Conservation (phyloP, 2,113 vertebrate genomes). For the Psephotus haematonotus region DNA sequence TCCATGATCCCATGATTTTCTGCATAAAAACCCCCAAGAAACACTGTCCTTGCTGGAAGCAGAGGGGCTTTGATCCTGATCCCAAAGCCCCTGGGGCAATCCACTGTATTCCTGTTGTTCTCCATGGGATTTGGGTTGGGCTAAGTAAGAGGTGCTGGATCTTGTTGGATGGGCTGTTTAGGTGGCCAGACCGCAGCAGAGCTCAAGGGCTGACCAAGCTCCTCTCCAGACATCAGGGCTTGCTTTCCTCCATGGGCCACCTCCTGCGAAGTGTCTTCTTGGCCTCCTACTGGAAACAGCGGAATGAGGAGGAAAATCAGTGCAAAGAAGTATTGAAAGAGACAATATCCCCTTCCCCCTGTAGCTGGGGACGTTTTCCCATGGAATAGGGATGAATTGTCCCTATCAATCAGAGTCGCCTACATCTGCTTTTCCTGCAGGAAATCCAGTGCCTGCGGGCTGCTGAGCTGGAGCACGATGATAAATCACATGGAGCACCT, state of each 20-base stretch:
- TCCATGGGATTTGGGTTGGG: neutral
- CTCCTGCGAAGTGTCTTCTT: neutral
- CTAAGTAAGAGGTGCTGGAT: neutral
- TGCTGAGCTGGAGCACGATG: neutral
- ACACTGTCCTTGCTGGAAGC: neutral
- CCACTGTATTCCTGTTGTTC: neutral
- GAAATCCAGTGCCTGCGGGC: neutral
- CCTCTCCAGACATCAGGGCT: neutral
- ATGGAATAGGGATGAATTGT: neutral
- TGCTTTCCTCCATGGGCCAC: neutral
- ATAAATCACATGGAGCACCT: fast-evolving
- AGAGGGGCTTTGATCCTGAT: neutral
- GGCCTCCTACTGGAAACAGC: neutral
- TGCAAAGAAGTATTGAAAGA: neutral
- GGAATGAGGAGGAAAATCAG: neutral
- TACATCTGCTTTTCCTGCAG: neutral
- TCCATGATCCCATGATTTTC: neutral
- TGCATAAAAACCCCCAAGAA: neutral
- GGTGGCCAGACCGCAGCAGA: neutral
- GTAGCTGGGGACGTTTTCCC: neutral
- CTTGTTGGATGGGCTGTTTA: neutral
- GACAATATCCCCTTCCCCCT: too few relatives aligned
- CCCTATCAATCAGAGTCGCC: neutral
- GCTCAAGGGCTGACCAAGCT: neutral
- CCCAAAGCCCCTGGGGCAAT: too few relatives aligned